These are phyloP conservation scores for Hapalemur alaotrensis DNA, from an alignment of 2,797 vertebrate genomes.

Conservation along the genomic window DNA sequence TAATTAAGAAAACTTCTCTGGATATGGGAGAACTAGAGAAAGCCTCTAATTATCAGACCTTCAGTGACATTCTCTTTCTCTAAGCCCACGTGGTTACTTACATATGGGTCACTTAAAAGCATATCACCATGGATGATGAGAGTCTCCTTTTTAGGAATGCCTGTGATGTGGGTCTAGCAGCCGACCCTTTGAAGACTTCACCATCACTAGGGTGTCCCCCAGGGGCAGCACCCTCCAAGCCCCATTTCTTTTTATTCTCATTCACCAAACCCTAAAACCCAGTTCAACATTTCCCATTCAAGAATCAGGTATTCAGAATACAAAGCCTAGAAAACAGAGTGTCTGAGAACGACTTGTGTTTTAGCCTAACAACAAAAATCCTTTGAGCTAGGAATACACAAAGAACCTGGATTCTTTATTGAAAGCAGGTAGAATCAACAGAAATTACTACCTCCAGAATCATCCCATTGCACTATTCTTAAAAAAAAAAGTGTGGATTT, in stretches of 20 bases:
- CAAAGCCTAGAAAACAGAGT: not conserved
- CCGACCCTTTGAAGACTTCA: not conserved
- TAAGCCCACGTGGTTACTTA: not conserved
- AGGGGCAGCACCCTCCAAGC: accelerated
- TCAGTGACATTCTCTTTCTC: not conserved
- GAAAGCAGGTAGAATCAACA: not conserved
- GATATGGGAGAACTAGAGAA: not conserved
- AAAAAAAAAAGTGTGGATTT: not conserved
- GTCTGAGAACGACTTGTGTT: not conserved
- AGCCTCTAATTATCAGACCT: not conserved
- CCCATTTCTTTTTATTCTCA: not conserved
- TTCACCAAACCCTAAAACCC: not conserved
- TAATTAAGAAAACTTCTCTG: not conserved
- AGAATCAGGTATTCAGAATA: not conserved
- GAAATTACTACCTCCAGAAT: not conserved
- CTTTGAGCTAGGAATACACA: not conserved
- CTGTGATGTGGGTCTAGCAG: accelerated
- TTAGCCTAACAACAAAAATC: not conserved
- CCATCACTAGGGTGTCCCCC: not conserved
- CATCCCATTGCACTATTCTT: not conserved
- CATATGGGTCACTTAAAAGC: not conserved
- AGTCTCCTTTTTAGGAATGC: not conserved
- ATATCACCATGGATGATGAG: not conserved
- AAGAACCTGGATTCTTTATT: not conserved
- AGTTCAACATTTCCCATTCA: not conserved